Base-by-base conservation (phyloP, 1,140 invertebrate species). In the Diachasmimorpha longicaudata region DNA sequence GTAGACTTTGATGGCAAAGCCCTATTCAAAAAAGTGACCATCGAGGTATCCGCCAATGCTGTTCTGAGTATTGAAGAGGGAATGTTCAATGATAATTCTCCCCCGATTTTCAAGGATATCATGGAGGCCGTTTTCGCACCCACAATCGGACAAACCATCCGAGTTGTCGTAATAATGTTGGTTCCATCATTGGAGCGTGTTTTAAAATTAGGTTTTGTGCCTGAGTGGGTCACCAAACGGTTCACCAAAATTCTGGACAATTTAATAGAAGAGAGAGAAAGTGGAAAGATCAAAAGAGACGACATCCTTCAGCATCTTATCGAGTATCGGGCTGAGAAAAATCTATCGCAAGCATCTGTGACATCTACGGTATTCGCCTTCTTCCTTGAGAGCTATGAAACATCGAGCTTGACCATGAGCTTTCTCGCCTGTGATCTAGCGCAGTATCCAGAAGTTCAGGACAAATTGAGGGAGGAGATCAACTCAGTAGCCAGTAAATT, bases 311-410 rank as follows among this genome's bases (percentile, higher is more conserved):
- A 86, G 48, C 8, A 82, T 14, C 75, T 82, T 48, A 44, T 79
- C 9, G 77, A 80, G 1, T 67, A 70, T 0, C 67, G 78, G 3
- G 78, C 78, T n/a, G 5, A 25, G 5, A 31, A 84, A 80, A 48
- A 78, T 39, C 0, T 68, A 10, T 8, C 66, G 4, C 25, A n/a
- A 6, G 79, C 84, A 0, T 77, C 88, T 14, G 77, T 92, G 4
- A 88, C 90, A 0, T 89, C 91, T 1, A 93, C 94, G 72, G 88
- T 90, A 0, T 87, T 93, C 78, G 80, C 91, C 0, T 94, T 94
- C 79, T 90, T 94, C 74, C 83, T 93, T 9, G 93, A 92, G 0
- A 93, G 93, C 4, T 95, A 92, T 77, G 94, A 95, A 74, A 94
- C 94, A 0, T 92, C 92, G 0, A 91, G 93, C 0, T 91, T 90